Percentiles rank a stretch among this genome's conserved stretches.
These are phyloP conservation scores for Synanthedon andrenaeformis DNA, from an alignment of 2,888 invertebrate species.

Conservation along the genomic window DNA sequence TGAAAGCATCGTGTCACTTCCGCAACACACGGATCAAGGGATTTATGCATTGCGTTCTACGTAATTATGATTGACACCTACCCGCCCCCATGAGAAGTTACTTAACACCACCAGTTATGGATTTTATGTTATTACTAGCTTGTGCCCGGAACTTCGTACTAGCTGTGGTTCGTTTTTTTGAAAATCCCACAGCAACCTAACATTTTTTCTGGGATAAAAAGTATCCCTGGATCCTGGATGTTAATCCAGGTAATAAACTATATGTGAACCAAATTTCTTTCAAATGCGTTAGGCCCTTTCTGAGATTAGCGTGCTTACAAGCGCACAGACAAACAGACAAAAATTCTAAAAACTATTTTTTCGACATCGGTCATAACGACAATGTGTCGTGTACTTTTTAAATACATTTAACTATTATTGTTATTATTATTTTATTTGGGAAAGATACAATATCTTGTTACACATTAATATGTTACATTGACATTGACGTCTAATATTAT, in stretches of 20 bases:
- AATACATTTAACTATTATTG: too few species aligned
- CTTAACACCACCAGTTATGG: neutral
- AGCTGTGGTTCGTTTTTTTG: neutral
- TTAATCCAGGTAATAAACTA: neutral
- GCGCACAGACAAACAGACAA: too few species aligned
- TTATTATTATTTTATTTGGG: too few species aligned
- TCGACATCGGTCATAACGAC: neutral
- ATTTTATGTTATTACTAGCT: neutral
- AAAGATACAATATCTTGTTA: neutral
- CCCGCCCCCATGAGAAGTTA: constrained; percentile 2
- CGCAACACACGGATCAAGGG: neutral
- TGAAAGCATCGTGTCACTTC: neutral
- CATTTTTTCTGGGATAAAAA: neutral
- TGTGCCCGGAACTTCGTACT: neutral
- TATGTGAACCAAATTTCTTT: neutral
- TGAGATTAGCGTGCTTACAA: too few species aligned
- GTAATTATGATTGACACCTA: constrained; percentile 6
- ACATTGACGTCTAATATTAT: too few species aligned
- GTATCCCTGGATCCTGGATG: neutral
- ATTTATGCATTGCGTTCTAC: neutral
- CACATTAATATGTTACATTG: too few species aligned
- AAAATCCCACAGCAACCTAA: neutral
- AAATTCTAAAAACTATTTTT: neutral
- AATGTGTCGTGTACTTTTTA: too few species aligned
- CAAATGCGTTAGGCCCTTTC: neutral